Base-by-base conservation (phyloP, 2,113 vertebrate genomes). In the Sisor rabdophorus region DNA sequence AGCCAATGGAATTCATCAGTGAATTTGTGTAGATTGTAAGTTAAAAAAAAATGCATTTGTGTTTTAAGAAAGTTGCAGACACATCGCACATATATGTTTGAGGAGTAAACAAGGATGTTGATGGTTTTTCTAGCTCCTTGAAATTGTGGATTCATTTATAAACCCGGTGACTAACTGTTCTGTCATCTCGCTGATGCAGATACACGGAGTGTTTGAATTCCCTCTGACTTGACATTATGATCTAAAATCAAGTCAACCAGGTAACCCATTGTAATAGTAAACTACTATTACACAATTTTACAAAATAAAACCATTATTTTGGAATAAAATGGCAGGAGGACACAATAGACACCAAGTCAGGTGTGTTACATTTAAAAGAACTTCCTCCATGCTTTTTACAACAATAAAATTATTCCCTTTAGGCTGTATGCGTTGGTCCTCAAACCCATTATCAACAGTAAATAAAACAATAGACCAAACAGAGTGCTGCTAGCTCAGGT, bases 1-100 rank as follows among this genome's bases (percentile, higher is more conserved):
- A 81, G 88, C 88, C 88, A 89, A 87, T 86, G 88, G 91, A 90
- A 90, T 91, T 87, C 72, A 79, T 63, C 78, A 77, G 81, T 84
- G 70, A 75, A 68, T 73, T 32, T 54, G 26, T 84, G 59, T 71
- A 24, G 44, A 55, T 48, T 73, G 82, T 84, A 78, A 47, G 67
- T 36, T 48, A 15, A 19, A 69, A 28, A 52, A 17, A 4, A 24
- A 47, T 22, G 50, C 53, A 32, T 72, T 61, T 64, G 11, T 1
- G 1, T 60, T 70, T 50, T 56, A 56, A 63, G 65, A 73, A 26
- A 24, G 20, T 22, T 40, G 20, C 36, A 71, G 30, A 72, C n/a
- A 40, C 70, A 56, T 60, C 13, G 17, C 13, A 58, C 36, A 48
- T n/a, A 73, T 64, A 74, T 87, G 85, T 3, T 89, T 84, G 89